Percentiles rank a stretch among this genome's conserved stretches.
Conservation (phyloP, 2,113 vertebrate species). For the Neodontobutis hainanensis region DNA sequence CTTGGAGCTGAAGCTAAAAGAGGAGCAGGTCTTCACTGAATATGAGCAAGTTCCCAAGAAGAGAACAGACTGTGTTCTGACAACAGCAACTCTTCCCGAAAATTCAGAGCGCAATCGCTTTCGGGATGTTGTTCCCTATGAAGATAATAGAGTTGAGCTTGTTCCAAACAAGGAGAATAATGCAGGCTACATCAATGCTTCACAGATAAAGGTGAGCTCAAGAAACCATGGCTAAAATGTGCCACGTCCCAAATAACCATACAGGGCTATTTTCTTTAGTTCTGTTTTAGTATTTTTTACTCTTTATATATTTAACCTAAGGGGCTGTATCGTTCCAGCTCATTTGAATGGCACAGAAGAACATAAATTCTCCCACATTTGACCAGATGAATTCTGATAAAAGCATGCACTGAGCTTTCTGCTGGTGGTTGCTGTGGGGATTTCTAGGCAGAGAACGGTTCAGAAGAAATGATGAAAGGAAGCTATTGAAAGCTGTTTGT, state of each 20-base stretch:
- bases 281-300: no score
- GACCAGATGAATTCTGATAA: constrained; percentile 20
- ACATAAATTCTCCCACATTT: constrained; percentile 16
- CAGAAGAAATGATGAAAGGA: constrained; percentile 59
- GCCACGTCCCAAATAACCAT: no score
- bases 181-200: constrained; percentile 94
- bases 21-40: constrained; percentile 92
- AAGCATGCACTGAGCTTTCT: constrained; percentile 27
- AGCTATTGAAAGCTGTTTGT: constrained; percentile 55
- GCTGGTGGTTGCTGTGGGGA: constrained; percentile 48
- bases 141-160: constrained; percentile 92
- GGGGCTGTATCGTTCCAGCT: not conserved
- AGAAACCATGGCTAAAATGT: not conserved
- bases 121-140: constrained; percentile 89
- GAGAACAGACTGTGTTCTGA: constrained; percentile 82
- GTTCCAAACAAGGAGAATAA: constrained; percentile 95
- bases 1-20: constrained; percentile 88
- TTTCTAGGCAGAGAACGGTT: constrained; percentile 41
- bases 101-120: constrained; percentile 90
- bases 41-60: constrained; percentile 94
- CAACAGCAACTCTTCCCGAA: constrained; percentile 86
- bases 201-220: constrained; percentile 87
- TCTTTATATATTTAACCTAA: no score
- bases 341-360: constrained; percentile 4
- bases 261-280: no score